A percentile compares a stretch with the other conserved stretches of the same genome.
phyloP scores from a whole-genome alignment of 1,140 invertebrate species.

The Helicoverpa armigera region DNA sequence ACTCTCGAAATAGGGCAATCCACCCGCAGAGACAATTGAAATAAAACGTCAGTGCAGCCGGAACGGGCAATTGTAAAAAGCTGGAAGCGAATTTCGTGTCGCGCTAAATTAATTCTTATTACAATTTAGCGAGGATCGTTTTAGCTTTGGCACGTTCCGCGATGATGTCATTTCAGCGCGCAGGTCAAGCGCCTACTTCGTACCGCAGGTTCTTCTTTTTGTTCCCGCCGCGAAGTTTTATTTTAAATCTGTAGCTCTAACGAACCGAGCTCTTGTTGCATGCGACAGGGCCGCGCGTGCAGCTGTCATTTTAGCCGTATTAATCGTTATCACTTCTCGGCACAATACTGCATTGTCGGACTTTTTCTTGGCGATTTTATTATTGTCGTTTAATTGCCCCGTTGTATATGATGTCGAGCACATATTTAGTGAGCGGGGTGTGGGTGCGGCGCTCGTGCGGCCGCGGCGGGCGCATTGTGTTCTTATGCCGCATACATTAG shows the following conservation, averaged over 20 bases:
- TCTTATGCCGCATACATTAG: slow-evolving; percentile 73
- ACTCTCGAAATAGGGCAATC: slow-evolving; percentile 81
- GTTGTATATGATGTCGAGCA: background rate
- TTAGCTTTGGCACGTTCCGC: slow-evolving; percentile 56
- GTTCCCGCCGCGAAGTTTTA: slow-evolving; percentile 76
- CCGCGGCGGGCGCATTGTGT: slow-evolving; percentile 63
- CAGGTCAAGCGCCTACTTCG: slow-evolving; percentile 71
- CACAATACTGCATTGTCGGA: slow-evolving; percentile 6
- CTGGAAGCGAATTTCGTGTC: slow-evolving; percentile 48
- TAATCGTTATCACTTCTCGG: slow-evolving; percentile 38
- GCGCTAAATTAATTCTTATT: slow-evolving; percentile 65
- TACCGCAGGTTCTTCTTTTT: slow-evolving; percentile 75
- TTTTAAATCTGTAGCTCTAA: slow-evolving; percentile 82
- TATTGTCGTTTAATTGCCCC: slow-evolving; percentile 31
- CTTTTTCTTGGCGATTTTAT: slow-evolving; percentile 1
- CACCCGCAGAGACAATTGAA: slow-evolving; percentile 83
- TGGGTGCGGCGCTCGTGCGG: slow-evolving; percentile 60
- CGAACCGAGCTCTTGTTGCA: slow-evolving; percentile 78
- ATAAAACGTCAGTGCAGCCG: slow-evolving; percentile 73
- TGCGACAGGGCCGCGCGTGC: slow-evolving; percentile 61
- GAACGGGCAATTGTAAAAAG: slow-evolving; percentile 55
- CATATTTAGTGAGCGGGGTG: slow-evolving; percentile 61
- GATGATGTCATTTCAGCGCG: slow-evolving; percentile 60
- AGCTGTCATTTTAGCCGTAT: slow-evolving; percentile 59
- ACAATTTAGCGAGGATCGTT: slow-evolving; percentile 58